phyloP scores from a whole-genome alignment of 2,888 invertebrate genomes.

The Acanthosepion esculentum region DNA sequence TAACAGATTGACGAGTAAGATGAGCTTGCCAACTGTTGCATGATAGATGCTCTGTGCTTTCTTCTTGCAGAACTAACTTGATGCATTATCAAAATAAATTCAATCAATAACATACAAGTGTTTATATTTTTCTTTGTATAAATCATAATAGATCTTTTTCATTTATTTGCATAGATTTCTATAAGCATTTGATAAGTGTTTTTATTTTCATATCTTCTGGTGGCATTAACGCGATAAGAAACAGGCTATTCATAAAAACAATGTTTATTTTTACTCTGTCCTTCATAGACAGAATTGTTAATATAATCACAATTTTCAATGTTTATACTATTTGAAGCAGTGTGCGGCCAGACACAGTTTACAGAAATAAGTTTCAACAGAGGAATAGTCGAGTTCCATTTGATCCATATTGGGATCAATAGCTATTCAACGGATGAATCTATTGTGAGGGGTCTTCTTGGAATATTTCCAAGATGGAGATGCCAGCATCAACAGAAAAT shows the following conservation, averaged over 20 bases:
- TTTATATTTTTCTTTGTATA: neutral
- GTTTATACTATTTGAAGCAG: neutral
- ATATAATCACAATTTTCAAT: neutral
- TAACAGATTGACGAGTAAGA: too few species aligned
- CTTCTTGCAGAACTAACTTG: too few species aligned
- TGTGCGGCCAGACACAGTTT: neutral
- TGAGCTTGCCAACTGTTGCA: too few species aligned
- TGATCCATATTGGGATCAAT: neutral
- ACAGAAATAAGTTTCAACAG: neutral
- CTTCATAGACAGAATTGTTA: neutral
- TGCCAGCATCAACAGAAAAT: neutral
- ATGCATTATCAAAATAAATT: too few species aligned
- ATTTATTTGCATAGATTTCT: neutral
- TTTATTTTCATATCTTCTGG: too few species aligned
- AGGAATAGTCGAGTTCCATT: neutral
- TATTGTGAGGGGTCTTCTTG: neutral
- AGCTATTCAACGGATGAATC: neutral
- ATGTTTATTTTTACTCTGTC: too few species aligned
- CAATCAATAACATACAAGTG: neutral
- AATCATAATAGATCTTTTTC: neutral
- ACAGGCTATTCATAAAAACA: too few species aligned
- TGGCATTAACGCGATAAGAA: neutral
- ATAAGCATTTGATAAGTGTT: neutral
- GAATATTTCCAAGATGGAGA: neutral
- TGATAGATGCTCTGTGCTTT: too few species aligned